Evolutionary conservation across 2,888 invertebrate species (phyloP), one percentile per base, ranked within the genome.

Genomic region (Timandra comae): DNA sequence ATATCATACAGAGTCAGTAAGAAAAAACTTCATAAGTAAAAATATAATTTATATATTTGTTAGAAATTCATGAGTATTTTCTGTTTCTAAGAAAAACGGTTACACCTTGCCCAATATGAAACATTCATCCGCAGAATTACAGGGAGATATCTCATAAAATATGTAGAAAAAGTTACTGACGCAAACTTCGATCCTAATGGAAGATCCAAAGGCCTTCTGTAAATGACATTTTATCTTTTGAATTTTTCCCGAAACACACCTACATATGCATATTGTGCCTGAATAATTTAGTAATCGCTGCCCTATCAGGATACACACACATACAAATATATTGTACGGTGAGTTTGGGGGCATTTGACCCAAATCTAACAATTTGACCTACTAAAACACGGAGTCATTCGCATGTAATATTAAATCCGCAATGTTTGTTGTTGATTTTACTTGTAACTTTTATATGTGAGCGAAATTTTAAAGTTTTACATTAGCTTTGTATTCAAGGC

Each of bases 261-360:
- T 13, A 28, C 22, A 27, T 27, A 27, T 8, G 28, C 25, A 35
- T 30, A 33, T 35, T 33, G 33, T 30, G 21, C 9, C 30, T 30
- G 40, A 40, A 40, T 40, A 26, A 35, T 40, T 36, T 30, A 40
- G 30, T 26, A 22, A 35, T 16, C 20, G 35, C 24, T 23, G 12
- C 30, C 32, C 27, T 33, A 26, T 19, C 35, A 30, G 32, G 30
- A 35, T 33, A 29, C 23, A 26, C 23, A 19, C 29, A 39, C 22
- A 6, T 33, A n/a, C 33, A 27, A 5, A 6, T 12, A 28, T 9
- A 9, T 7, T 12, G 2, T 11, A 12, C n/a, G 24, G 9, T 24
- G 24, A 10, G 11, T 24, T 24, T 24, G 10, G 11, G 22, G 11
- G 24, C 11, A 11, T 24, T 24, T 24, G 24, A 24, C 24, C 24